Conservation (phyloP, 2,797 vertebrate species). For the Lepilemur ruficaudatus region DNA sequence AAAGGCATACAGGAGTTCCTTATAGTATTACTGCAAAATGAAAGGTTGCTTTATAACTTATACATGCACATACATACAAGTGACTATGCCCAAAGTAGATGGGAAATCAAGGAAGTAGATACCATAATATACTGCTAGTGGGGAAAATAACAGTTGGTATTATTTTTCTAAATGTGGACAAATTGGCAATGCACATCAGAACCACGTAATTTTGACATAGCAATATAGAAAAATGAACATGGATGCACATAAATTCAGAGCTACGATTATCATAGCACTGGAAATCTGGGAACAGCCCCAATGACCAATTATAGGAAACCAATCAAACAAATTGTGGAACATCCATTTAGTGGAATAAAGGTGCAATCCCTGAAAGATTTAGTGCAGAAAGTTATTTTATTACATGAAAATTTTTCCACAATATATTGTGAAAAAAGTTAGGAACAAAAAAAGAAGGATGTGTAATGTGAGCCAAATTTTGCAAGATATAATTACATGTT, state of each 20-base stretch:
- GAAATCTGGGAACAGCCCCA: background rate
- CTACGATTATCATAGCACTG: background rate
- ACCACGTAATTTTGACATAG: background rate
- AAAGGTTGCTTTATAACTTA: background rate
- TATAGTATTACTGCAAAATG: background rate
- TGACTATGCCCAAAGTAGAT: background rate
- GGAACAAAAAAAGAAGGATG: background rate
- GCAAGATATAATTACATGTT: background rate
- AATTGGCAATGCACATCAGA: background rate
- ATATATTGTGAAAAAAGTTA: background rate
- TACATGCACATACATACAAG: background rate
- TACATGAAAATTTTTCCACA: background rate
- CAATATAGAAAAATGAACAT: background rate
- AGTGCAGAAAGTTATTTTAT: background rate
- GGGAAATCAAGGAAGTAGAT: background rate
- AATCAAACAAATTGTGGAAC: background rate
- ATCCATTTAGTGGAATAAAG: background rate
- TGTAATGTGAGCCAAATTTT: background rate
- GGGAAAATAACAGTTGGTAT: background rate
- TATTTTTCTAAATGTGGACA: background rate
- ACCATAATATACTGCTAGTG: background rate
- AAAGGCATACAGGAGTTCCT: background rate
- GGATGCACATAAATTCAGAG: background rate
- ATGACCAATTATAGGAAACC: background rate
- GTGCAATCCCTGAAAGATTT: background rate